Percentiles rank a stretch among this genome's conserved stretches.
Conservation (phyloP, 2,888 invertebrate genomes). For the Rhabditoides inermis region DNA sequence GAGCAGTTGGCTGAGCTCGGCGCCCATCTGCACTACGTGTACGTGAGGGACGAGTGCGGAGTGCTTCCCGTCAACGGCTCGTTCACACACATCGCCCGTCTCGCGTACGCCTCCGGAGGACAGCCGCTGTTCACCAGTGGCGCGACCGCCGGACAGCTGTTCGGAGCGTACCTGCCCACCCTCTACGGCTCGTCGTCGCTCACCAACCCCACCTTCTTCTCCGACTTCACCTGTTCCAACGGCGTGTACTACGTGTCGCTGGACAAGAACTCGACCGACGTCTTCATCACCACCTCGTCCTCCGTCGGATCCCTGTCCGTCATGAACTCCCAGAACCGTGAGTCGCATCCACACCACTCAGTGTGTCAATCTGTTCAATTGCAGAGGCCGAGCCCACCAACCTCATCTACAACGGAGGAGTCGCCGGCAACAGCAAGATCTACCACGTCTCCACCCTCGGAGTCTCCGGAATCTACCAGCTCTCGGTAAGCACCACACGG, state of each 20-base stretch:
- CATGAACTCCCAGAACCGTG: conserved; percentile 16
- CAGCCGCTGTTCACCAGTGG: conserved; percentile 12
- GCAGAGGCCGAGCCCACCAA: conserved; percentile 1
- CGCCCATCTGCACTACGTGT: conserved; percentile 24
- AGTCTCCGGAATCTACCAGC: conserved; percentile 16
- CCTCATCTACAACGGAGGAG: conserved; percentile 13
- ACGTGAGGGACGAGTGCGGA: conserved; percentile 16
- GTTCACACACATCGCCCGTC: conserved; percentile 17
- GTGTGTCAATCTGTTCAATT: background rate
- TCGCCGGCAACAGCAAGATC: conserved; percentile 12
- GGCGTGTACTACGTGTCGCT: conserved; percentile 20
- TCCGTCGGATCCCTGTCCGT: conserved; percentile 16
- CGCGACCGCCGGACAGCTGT: no score
- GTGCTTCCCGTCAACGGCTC: conserved; percentile 10
- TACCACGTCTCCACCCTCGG: conserved; percentile 20
- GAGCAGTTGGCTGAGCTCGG: conserved; percentile 14
- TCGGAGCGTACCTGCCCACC: conserved; percentile 22
- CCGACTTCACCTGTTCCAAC: conserved; percentile 15
- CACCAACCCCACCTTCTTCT: conserved; percentile 25
- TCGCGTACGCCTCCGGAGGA: conserved; percentile 29
- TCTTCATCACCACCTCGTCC: conserved; percentile 23
- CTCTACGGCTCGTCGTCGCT: conserved; percentile 21
- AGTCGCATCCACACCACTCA: background rate
- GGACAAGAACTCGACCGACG: conserved; percentile 22
- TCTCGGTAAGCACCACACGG: background rate